These are phyloP conservation scores for Austrofundulus limnaeus DNA, from an alignment of 2,113 vertebrate genomes.

Conservation along the genomic window DNA sequence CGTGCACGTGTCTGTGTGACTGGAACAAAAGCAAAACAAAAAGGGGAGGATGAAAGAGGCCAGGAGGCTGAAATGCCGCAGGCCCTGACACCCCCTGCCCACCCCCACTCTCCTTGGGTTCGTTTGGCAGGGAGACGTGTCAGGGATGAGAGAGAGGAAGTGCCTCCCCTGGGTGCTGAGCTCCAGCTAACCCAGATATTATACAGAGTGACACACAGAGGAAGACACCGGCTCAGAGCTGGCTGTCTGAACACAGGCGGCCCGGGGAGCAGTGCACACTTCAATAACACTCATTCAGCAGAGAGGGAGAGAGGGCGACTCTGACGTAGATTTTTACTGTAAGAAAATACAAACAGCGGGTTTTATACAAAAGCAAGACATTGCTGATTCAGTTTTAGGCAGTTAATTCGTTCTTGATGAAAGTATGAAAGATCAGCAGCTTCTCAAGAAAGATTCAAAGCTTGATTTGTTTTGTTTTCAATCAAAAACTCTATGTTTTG, in stretches of 20 bases:
- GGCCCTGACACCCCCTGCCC: slow-evolving; percentile 51
- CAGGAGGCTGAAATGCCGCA: slow-evolving; percentile 32
- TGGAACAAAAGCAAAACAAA: slow-evolving; percentile 10
- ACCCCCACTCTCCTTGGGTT: slow-evolving; percentile 21
- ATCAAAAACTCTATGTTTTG: no score
- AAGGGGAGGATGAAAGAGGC: slow-evolving; percentile 13
- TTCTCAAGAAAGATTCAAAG: no score
- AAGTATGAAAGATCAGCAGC: no score
- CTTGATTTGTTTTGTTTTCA: no score
- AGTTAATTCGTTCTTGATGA: no score
- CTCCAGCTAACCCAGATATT: slow-evolving; percentile 68
- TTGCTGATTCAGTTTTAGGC: neutral
- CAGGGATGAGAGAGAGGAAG: slow-evolving; percentile 57
- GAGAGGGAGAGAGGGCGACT: slow-evolving; percentile 4
- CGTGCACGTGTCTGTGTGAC: slow-evolving; percentile 26
- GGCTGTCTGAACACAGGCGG: slow-evolving; percentile 37
- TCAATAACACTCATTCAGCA: slow-evolving; percentile 3
- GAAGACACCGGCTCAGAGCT: slow-evolving; percentile 56
- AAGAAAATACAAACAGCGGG: no score
- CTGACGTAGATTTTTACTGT: no score
- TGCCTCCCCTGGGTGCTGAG: slow-evolving; percentile 58
- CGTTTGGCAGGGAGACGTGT: slow-evolving; percentile 54
- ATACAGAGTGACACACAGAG: slow-evolving; percentile 65
- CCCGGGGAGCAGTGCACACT: slow-evolving; percentile 30
- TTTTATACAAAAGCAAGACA: neutral